Evolutionary conservation across 1,140 invertebrate species (phyloP).

Genomic region (Aphis craccivora): DNA sequence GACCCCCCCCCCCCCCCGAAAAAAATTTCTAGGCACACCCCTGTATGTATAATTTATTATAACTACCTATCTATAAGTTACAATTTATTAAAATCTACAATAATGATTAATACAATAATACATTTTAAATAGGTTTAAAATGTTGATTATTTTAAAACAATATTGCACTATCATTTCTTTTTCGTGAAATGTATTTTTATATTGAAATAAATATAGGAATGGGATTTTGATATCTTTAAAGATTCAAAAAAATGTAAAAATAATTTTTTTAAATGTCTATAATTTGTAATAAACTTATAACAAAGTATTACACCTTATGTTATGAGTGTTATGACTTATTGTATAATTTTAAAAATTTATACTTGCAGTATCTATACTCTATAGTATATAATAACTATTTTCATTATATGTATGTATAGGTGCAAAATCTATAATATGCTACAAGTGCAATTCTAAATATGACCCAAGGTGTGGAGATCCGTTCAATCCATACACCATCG

Average conservation of each 20-base stretch:
- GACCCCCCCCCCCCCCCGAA: too few relatives aligned
- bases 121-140: too few relatives aligned
- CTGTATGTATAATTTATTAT: not conserved
- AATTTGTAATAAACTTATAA: not conserved
- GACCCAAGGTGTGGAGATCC: constrained; percentile 86
- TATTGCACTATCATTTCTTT: too few relatives aligned
- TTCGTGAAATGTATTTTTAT: too few relatives aligned
- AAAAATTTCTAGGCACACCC: too few relatives aligned
- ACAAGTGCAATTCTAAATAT: constrained; percentile 84
- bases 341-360: too few relatives aligned
- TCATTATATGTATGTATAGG: constrained; percentile 64
- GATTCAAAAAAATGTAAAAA: not conserved
- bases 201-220: too few relatives aligned
- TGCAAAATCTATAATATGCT: constrained; percentile 71
- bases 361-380: not conserved
- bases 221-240: not conserved
- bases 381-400: not conserved
- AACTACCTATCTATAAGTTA: too few relatives aligned
- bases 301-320: not conserved
- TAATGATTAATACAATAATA: not conserved
- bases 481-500: constrained; percentile 82
- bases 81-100: not conserved
- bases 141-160: too few relatives aligned
- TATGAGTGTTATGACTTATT: not conserved
- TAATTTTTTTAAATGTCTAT: too few relatives aligned